Conservation (phyloP, 2,797 vertebrate species). For the Semaprochilodus insignis region DNA sequence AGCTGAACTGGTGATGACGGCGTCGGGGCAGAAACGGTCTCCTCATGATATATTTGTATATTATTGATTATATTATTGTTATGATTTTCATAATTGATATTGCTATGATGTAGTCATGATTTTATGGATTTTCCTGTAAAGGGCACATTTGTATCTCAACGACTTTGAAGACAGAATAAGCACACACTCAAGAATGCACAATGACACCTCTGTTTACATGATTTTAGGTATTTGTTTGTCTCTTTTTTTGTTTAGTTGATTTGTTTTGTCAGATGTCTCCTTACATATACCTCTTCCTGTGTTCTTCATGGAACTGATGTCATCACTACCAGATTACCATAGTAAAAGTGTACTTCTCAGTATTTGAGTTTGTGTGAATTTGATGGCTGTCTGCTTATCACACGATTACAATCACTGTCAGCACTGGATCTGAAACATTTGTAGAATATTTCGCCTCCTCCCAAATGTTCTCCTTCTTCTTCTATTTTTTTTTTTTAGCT, state of each 20-base stretch:
- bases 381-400: conserved; percentile 18
- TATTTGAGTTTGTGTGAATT: conserved; percentile 30
- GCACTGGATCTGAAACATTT: conserved; percentile 40
- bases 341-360: conserved; percentile 35
- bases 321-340: conserved; percentile 48
- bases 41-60: conserved; percentile 75
- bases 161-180: conserved; percentile 77
- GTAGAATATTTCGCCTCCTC: conserved; percentile 27
- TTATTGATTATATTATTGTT: conserved; percentile 76
- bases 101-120: conserved; percentile 77
- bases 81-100: conserved; percentile 79
- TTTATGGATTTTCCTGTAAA: conserved; percentile 74
- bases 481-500: neutral
- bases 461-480: neutral
- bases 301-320: conserved; percentile 58
- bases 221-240: conserved; percentile 70
- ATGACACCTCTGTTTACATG: conserved; percentile 81
- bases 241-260: conserved; percentile 53
- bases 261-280: conserved; percentile 57
- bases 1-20: conserved; percentile 70
- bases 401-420: conserved; percentile 38
- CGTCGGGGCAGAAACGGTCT: conserved; percentile 73
- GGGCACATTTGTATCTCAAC: conserved; percentile 81
- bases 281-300: conserved; percentile 65
- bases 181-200: conserved; percentile 82